Evolutionary conservation across 2,797 vertebrate genomes (phyloP).

Genomic region (Cetoscarus ocellatus): DNA sequence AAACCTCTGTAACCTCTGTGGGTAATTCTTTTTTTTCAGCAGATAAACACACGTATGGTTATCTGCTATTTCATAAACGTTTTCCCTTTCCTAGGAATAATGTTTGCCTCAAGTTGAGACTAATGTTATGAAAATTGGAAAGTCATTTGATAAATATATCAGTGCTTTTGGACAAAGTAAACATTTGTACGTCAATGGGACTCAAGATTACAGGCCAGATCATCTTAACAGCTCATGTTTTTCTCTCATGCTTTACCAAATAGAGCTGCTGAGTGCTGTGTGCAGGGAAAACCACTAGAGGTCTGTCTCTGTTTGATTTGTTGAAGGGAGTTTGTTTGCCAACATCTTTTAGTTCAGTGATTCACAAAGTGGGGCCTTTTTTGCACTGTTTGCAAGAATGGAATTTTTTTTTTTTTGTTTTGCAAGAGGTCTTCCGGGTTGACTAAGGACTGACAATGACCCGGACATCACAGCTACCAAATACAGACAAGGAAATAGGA

Average conservation of each 20-base stretch:
- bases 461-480: too few species aligned
- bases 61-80: slow-evolving; percentile 21
- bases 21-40: slow-evolving; percentile 30
- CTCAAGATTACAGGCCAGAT: background rate
- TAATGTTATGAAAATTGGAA: background rate
- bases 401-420: too few species aligned
- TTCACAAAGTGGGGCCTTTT: too few species aligned
- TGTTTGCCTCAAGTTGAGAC: slow-evolving; percentile 2
- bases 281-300: slow-evolving; percentile 56
- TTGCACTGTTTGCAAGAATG: too few species aligned
- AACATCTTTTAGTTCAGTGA: too few species aligned
- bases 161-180: background rate
- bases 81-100: background rate
- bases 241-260: background rate
- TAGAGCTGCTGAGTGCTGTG: slow-evolving; percentile 17
- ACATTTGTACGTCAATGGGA: background rate
- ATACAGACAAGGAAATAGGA: too few species aligned
- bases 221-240: background rate
- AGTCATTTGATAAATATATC: background rate
- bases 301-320: slow-evolving; percentile 29
- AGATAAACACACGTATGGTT: slow-evolving; percentile 31
- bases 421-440: too few species aligned
- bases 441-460: too few species aligned
- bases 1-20: slow-evolving; percentile 31
- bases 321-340: background rate